These are phyloP conservation scores for Diarsia rubi DNA, from an alignment of 2,888 invertebrate genomes.

Conservation along the genomic window DNA sequence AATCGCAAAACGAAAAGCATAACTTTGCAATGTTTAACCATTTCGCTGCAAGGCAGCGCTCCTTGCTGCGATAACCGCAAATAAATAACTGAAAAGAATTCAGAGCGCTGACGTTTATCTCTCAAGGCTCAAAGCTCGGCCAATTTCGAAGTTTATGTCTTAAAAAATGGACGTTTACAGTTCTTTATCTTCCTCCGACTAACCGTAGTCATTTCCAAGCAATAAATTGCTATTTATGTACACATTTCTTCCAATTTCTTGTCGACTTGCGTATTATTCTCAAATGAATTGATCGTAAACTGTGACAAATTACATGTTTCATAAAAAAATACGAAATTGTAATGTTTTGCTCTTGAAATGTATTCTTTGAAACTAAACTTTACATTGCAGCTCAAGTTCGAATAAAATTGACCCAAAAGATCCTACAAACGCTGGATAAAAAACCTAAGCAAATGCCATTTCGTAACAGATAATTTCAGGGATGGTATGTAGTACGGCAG, in stretches of 20 bases:
- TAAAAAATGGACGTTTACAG: constrained; percentile 68
- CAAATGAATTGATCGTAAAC: constrained; percentile 65
- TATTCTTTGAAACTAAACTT: background rate
- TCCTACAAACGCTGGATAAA: constrained; percentile 48
- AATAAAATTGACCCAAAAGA: constrained; percentile 10
- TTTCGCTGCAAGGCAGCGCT: constrained; percentile 24
- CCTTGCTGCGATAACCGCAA: constrained; percentile 55
- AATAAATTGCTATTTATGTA: constrained; percentile 71
- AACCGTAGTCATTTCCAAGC: constrained; percentile 67
- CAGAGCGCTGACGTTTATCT: constrained; percentile 69
- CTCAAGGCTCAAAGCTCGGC: constrained; percentile 59
- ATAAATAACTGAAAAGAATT: constrained; percentile 72
- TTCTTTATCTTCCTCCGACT: constrained; percentile 65
- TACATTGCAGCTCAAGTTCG: constrained; percentile 10
- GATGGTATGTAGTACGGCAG: constrained; percentile 67
- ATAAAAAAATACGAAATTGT: constrained; percentile 27
- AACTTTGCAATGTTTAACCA: constrained; percentile 29
- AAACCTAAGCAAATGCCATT: constrained; percentile 64
- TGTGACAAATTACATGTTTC: constrained; percentile 56
- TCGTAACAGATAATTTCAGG: constrained; percentile 74
- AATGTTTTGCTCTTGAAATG: constrained; percentile 17
- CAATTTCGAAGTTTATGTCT: constrained; percentile 47
- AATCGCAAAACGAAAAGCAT: constrained; percentile 20
- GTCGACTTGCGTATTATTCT: constrained; percentile 51
- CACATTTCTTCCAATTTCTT: constrained; percentile 58